Conservation (phyloP, 2,113 vertebrate species). For the Zapus hudsonius region DNA sequence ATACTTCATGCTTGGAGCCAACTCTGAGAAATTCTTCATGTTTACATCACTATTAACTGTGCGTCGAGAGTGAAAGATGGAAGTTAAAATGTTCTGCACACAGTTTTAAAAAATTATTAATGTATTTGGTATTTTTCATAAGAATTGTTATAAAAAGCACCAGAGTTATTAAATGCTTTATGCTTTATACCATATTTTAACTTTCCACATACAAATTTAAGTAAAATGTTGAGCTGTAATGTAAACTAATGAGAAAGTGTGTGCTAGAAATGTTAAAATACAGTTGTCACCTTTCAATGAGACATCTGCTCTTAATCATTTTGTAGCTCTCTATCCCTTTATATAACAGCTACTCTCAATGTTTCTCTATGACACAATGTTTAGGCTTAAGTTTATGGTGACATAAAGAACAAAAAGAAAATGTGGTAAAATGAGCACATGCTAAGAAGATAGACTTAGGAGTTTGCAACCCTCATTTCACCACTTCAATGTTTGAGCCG, state of each 20-base stretch:
- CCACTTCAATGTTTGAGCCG: neutral
- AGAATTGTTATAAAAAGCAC: neutral
- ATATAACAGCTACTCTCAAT: neutral
- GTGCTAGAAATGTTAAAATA: neutral
- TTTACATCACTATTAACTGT: neutral
- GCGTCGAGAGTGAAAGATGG: neutral
- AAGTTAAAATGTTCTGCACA: neutral
- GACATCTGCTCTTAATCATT: neutral
- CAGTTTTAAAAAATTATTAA: constrained; percentile 33
- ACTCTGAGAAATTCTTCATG: neutral
- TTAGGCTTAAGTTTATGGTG: constrained; percentile 3
- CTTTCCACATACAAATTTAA: constrained; percentile 20
- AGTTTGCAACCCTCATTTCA: constrained; percentile 12
- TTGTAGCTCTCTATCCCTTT: neutral
- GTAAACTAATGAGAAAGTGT: neutral
- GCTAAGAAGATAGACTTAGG: neutral
- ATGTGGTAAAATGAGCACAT: neutral
- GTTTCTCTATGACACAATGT: neutral
- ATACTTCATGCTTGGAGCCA: neutral
- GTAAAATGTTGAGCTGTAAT: neutral
- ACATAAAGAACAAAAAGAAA: neutral
- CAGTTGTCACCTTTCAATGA: neutral
- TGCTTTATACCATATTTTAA: neutral
- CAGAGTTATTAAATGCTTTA: neutral
- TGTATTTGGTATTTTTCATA: neutral